Conservation (phyloP, 2,888 invertebrate genomes). For the Chrysolina oricalcia region DNA sequence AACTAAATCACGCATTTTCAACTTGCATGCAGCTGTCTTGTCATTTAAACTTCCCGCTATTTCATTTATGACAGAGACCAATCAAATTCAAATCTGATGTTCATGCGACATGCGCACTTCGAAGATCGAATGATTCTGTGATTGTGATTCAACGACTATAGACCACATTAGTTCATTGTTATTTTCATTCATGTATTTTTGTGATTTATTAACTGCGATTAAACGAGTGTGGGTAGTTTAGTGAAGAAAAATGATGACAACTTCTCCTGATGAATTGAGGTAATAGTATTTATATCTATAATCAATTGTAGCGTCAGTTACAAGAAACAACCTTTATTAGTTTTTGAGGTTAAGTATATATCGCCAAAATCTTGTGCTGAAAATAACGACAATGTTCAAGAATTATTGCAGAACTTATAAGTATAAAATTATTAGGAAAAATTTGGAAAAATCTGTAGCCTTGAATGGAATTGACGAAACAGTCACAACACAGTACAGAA, state of each 20-base stretch:
- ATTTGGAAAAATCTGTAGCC: slow-evolving; percentile 17
- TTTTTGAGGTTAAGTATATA: slow-evolving; percentile 18
- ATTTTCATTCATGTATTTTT: slow-evolving; percentile 12
- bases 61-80: slow-evolving; percentile 14
- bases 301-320: slow-evolving; percentile 19
- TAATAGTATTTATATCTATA: slow-evolving; percentile 16
- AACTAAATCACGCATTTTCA: too few relatives aligned
- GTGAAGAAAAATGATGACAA: slow-evolving; percentile 9
- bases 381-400: slow-evolving; percentile 22
- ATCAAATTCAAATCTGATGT: slow-evolving; percentile 15
- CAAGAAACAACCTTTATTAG: slow-evolving; percentile 16
- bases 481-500: slow-evolving; percentile 21
- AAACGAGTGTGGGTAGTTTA: slow-evolving; percentile 9
- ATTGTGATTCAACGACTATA: too few relatives aligned
- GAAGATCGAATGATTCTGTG: slow-evolving; percentile 14
- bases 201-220: slow-evolving; percentile 12
- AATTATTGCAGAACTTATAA: slow-evolving; percentile 27
- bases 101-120: slow-evolving; percentile 14
- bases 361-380: slow-evolving; percentile 15
- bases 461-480: slow-evolving; percentile 21
- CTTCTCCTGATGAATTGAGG: slow-evolving; percentile 19
- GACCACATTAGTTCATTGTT: slow-evolving; percentile 12
- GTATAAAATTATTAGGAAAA: slow-evolving; percentile 25
- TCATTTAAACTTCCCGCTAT: slow-evolving; percentile 16
- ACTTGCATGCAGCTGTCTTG: too few relatives aligned